Conservation (phyloP, 2,888 invertebrate genomes). For the Elysia crispata region DNA sequence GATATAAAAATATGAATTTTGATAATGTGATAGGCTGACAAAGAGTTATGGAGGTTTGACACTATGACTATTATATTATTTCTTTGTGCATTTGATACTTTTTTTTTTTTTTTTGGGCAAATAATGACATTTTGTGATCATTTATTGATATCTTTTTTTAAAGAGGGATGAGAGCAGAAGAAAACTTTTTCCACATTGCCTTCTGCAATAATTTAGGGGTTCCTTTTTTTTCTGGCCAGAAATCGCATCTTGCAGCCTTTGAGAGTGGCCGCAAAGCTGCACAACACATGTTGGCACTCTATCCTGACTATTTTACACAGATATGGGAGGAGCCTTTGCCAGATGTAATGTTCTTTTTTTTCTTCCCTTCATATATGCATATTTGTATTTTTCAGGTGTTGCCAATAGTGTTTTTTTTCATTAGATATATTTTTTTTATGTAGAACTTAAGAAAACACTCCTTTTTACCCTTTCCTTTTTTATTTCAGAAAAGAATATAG, state of each 20-base stretch:
- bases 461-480: too few relatives aligned
- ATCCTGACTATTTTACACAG: constrained; percentile 45
- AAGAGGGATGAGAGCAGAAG: not conserved
- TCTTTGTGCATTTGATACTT: too few relatives aligned
- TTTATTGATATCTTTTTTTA: too few relatives aligned
- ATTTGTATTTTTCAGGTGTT: too few relatives aligned
- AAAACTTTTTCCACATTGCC: not conserved
- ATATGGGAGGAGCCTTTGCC: constrained; percentile 45
- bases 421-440: too few relatives aligned
- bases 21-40: too few relatives aligned
- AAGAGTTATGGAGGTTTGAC: too few relatives aligned
- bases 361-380: not conserved
- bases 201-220: not conserved
- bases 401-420: too few relatives aligned
- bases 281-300: constrained; percentile 37
- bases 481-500: too few relatives aligned
- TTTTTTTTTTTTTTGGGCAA: not conserved
- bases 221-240: not conserved
- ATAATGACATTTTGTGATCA: not conserved
- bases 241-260: constrained; percentile 32
- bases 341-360: constrained; percentile 28
- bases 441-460: too few relatives aligned
- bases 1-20: too few relatives aligned
- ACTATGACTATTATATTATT: too few relatives aligned
- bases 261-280: constrained; percentile 45